Conservation (phyloP, 2,797 vertebrate genomes). For the Delichon dasypus region DNA sequence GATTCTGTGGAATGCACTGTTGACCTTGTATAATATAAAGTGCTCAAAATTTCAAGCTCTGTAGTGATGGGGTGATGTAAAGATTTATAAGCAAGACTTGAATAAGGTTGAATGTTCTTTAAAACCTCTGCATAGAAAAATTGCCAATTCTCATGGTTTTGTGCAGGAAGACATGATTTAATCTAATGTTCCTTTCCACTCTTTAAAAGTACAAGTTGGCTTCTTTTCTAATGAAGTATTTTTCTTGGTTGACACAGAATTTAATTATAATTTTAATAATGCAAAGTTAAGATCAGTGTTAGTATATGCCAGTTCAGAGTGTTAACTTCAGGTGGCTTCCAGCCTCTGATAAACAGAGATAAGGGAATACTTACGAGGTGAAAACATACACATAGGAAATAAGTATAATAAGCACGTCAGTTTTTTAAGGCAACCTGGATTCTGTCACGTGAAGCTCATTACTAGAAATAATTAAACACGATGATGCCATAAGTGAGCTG, state of each 20-base stretch:
- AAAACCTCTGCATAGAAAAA: background rate
- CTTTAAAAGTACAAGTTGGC: background rate
- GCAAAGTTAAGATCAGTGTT: background rate
- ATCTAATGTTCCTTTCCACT: background rate
- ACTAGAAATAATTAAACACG: background rate
- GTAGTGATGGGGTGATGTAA: background rate
- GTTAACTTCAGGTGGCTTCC: background rate
- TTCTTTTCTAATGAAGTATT: background rate
- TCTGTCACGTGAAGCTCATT: background rate
- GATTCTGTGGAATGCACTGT: constrained; percentile 18
- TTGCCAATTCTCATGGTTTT: background rate
- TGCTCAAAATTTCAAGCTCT: background rate
- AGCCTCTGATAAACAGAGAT: background rate
- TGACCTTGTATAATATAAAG: background rate
- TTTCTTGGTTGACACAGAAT: background rate
- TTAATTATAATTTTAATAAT: background rate
- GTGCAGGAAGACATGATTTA: background rate
- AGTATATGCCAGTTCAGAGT: background rate
- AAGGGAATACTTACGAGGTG: background rate
- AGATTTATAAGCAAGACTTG: background rate
- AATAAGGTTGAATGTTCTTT: background rate
- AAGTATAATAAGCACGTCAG: background rate
- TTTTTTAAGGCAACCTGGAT: background rate
- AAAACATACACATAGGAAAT: background rate
- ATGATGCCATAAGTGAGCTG: background rate